Evolutionary conservation across 2,797 vertebrate species (phyloP).

Genomic region (Nannoperca obscura): DNA sequence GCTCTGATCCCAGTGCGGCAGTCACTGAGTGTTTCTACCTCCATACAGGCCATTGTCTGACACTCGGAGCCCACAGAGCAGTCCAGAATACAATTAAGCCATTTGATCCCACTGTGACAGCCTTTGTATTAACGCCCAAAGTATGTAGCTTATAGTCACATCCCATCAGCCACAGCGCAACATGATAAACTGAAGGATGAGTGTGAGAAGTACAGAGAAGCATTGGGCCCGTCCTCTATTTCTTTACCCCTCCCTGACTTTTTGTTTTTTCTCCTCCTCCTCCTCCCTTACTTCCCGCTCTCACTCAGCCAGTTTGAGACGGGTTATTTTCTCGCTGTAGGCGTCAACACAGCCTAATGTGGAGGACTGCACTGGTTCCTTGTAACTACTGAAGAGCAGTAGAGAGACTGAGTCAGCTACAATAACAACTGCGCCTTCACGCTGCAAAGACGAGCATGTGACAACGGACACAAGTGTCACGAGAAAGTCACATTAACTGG

Average conservation of each 20-base stretch:
- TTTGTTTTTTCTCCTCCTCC: neutral
- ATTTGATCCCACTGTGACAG: constrained; percentile 20
- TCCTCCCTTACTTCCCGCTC: constrained; percentile 32
- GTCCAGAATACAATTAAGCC: constrained; percentile 18
- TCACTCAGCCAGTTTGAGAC: constrained; percentile 1
- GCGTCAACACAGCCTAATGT: constrained; percentile 33
- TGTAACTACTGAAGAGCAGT: constrained; percentile 5
- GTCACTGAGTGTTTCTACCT: constrained; percentile 56
- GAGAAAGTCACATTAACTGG: neutral
- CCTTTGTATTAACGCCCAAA: neutral
- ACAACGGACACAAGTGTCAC: neutral
- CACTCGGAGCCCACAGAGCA: neutral
- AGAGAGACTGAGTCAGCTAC: constrained; percentile 30
- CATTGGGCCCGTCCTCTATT: constrained; percentile 8
- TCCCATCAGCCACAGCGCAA: neutral
- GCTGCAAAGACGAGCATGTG: neutral
- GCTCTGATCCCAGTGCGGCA: constrained; percentile 55
- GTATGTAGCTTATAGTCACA: neutral
- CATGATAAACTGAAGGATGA: neutral
- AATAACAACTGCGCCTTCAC: neutral
- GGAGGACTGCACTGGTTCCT: constrained; percentile 1
- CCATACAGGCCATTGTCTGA: constrained; percentile 62
- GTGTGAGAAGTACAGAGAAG: neutral
- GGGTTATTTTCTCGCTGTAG: constrained; percentile 21
- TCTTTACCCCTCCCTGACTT: constrained; percentile 32